These are phyloP conservation scores for Camponotus floridanus DNA, from an alignment of 1,140 invertebrate species.

Conservation along the genomic window DNA sequence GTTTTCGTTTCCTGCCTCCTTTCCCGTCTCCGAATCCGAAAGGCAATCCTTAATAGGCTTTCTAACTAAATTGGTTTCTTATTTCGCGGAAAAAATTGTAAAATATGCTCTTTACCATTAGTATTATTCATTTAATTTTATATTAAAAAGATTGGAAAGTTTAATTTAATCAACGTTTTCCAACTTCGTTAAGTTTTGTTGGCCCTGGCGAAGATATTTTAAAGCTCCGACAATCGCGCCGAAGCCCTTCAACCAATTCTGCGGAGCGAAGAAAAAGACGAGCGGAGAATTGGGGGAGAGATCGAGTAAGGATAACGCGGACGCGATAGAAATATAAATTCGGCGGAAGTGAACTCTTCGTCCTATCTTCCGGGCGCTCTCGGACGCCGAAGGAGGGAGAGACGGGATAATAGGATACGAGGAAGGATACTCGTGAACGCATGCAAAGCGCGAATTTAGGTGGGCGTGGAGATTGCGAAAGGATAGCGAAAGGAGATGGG, in stretches of 20 bases:
- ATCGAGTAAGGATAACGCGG: conserved; percentile 19
- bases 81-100: not conserved
- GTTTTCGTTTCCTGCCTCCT: conserved; percentile 32
- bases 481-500: not conserved
- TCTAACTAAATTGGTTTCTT: conserved; percentile 9
- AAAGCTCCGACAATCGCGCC: not conserved
- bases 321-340: conserved; percentile 36
- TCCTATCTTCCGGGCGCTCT: not conserved
- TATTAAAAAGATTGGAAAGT: not conserved
- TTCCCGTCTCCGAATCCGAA: not conserved
- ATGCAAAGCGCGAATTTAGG: conserved; percentile 43
- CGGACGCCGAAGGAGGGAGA: not conserved
- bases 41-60: not conserved
- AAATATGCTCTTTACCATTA: not conserved
- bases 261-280: not conserved
- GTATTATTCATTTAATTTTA: not conserved
- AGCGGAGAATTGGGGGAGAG: not conserved
- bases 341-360: conserved; percentile 31
- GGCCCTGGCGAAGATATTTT: not conserved
- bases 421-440: conserved; percentile 5
- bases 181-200: not conserved
- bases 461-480: conserved; percentile 37
- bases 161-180: not conserved
- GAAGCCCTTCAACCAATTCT: not conserved
- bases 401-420: conserved; percentile 30